Conservation (phyloP, 2,797 vertebrate species). For the Diglossa cyanea region DNA sequence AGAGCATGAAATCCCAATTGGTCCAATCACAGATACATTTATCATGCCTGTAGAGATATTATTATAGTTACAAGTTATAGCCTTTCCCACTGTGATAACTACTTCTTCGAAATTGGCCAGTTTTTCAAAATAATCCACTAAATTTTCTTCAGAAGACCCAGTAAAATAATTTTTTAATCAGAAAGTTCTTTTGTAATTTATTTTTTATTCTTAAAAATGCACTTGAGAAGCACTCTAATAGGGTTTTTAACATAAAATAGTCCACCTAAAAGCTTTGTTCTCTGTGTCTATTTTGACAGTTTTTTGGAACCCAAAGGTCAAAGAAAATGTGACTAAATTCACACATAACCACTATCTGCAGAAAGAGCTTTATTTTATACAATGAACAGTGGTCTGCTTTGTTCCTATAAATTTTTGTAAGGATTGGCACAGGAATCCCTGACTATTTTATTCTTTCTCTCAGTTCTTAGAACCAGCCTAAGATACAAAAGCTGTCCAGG, state of each 20-base stretch:
- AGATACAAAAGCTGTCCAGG: accelerated
- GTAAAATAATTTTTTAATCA: not conserved
- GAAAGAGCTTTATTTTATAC: not conserved
- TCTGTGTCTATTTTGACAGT: not conserved
- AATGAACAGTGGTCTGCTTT: not conserved
- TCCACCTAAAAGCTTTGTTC: not conserved
- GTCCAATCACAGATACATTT: slow-evolving; percentile 49
- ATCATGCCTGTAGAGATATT: slow-evolving; percentile 26
- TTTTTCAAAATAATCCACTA: not conserved
- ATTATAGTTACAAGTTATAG: not conserved
- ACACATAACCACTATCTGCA: not conserved
- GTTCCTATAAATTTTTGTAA: not conserved
- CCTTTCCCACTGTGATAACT: slow-evolving; percentile 11
- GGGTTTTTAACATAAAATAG: not conserved
- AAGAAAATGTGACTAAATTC: not conserved
- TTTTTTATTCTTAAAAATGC: not conserved
- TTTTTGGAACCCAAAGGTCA: not conserved
- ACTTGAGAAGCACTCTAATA: not conserved
- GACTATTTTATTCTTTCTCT: not conserved
- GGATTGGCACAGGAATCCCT: not conserved
- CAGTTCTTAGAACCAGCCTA: not conserved
- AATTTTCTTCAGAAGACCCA: not conserved
- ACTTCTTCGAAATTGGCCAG: not conserved
- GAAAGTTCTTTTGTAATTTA: not conserved
- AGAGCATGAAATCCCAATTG: slow-evolving; percentile 64